Conservation (phyloP, 2,797 vertebrate genomes). For the Bradypodion pumilum region DNA sequence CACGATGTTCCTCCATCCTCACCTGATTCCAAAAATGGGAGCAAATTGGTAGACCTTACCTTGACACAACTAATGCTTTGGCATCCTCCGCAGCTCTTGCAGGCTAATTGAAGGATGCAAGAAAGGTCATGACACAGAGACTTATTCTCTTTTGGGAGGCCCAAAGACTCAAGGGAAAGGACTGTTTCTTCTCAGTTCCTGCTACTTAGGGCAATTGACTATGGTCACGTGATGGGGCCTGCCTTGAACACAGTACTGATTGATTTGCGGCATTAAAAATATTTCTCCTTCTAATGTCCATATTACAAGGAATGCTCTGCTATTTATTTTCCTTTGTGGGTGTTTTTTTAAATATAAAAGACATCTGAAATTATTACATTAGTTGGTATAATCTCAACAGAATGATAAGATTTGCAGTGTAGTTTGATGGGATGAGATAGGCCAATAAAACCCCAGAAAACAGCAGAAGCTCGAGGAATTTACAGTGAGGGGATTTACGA, state of each 20-base stretch:
- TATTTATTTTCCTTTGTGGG: slow-evolving; percentile 50
- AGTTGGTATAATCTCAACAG: slow-evolving; percentile 51
- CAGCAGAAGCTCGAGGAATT: slow-evolving; percentile 50
- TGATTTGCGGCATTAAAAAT: slow-evolving; percentile 28
- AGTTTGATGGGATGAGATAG: slow-evolving; percentile 51
- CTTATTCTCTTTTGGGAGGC: no score
- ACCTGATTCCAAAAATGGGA: no score
- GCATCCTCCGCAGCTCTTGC: no score
- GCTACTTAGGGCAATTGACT: no score
- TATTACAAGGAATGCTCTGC: slow-evolving; percentile 34
- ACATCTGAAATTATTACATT: slow-evolving; percentile 53
- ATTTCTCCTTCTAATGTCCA: slow-evolving; percentile 35
- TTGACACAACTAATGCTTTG: no score
- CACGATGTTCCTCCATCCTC: no score
- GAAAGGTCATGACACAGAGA: no score
- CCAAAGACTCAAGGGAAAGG: no score
- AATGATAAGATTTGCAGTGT: slow-evolving; percentile 62
- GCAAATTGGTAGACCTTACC: no score
- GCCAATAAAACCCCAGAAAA: slow-evolving; percentile 58
- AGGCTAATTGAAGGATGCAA: no score
- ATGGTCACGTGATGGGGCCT: no score
- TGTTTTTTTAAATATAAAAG: slow-evolving; percentile 57
- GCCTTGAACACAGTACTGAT: neutral
- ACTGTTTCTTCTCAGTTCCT: no score
- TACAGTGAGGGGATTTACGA: slow-evolving; percentile 60